These are phyloP conservation scores for Pollenia griseotomentosa DNA, from an alignment of 2,888 invertebrate genomes.

Conservation along the genomic window DNA sequence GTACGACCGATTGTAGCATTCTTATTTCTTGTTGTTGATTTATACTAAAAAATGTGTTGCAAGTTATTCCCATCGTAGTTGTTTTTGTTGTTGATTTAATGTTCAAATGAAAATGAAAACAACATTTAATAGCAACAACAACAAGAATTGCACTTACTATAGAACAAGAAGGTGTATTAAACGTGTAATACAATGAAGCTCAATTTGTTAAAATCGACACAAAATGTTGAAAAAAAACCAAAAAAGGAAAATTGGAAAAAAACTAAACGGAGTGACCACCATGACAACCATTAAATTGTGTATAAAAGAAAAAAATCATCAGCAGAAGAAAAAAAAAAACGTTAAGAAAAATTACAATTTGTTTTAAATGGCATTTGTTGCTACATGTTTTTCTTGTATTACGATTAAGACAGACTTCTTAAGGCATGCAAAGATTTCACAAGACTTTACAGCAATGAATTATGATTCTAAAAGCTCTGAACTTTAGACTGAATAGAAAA, in stretches of 20 bases:
- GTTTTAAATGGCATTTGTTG: conserved; percentile 71
- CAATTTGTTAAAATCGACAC: conserved; percentile 74
- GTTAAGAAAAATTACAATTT: conserved; percentile 66
- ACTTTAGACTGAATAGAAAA: no score
- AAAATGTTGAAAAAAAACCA: conserved; percentile 37
- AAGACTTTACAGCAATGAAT: no score
- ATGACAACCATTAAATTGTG: conserved; percentile 71
- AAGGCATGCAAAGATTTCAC: neutral
- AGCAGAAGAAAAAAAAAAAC: conserved; percentile 48
- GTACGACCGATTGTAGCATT: no score
- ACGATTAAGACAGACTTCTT: conserved; percentile 6
- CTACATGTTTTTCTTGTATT: conserved; percentile 5
- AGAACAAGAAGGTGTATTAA: conserved; percentile 68
- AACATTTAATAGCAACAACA: conserved; percentile 46
- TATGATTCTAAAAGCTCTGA: no score
- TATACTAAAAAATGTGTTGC: conserved; percentile 16
- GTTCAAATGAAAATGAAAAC: conserved; percentile 73
- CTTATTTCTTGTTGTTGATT: neutral
- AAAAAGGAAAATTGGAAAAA: conserved; percentile 36
- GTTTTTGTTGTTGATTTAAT: conserved; percentile 36
- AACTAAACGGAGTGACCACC: conserved; percentile 74
- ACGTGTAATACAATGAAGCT: conserved; percentile 67
- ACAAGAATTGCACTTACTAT: conserved; percentile 40
- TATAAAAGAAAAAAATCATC: conserved; percentile 48
- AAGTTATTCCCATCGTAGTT: conserved; percentile 4